phyloP scores from a whole-genome alignment of 2,797 vertebrate species.

The Dendrocincla fuliginosa region DNA sequence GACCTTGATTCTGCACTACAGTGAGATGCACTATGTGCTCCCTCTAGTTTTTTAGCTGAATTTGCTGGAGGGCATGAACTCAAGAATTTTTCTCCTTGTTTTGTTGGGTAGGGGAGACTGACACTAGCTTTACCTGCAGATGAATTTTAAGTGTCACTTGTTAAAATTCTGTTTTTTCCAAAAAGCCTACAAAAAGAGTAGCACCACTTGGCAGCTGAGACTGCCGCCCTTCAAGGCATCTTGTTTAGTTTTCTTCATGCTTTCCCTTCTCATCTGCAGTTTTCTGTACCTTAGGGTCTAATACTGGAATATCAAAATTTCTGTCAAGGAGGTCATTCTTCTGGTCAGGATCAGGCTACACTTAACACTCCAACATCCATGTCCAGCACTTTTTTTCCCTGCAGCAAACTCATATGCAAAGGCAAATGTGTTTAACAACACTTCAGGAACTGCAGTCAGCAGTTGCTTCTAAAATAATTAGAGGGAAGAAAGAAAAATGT shows the following conservation, averaged over 20 bases:
- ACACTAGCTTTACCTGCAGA: not conserved
- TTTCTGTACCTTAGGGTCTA: not conserved
- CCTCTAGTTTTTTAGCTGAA: not conserved
- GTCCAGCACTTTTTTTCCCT: not conserved
- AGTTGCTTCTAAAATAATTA: not conserved
- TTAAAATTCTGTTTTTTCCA: not conserved
- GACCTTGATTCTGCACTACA: not conserved
- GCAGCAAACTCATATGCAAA: not conserved
- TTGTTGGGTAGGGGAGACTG: not conserved
- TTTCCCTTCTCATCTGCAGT: not conserved
- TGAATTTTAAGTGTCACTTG: not conserved
- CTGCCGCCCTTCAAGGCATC: not conserved
- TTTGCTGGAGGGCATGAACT: not conserved
- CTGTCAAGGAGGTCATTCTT: accelerated
- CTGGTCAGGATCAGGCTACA: not conserved
- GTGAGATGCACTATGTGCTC: not conserved
- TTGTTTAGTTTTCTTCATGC: not conserved
- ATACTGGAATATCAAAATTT: not conserved
- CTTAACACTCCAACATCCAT: not conserved
- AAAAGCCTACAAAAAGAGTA: not conserved
- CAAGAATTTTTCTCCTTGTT: not conserved
- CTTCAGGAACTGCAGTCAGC: not conserved
- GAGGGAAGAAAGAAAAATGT: not conserved
- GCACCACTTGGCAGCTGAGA: not conserved
- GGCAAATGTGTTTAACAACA: not conserved